phyloP scores from a whole-genome alignment of 64 coral and sea anemone species.

The Anthopleura sola region DNA sequence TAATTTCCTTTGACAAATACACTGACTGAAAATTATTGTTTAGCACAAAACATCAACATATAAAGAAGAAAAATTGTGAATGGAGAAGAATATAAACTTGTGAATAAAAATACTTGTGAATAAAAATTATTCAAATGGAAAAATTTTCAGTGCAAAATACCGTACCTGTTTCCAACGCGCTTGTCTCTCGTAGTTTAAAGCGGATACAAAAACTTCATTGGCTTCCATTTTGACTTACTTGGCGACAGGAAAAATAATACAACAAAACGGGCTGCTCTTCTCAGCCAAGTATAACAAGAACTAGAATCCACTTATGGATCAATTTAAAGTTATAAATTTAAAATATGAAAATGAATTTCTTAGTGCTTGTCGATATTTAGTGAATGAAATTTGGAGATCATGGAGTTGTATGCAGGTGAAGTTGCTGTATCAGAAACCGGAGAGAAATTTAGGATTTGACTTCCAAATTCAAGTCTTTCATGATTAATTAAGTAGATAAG shows the following conservation, averaged over 20 bases:
- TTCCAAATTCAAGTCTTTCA: slow-evolving; percentile 13
- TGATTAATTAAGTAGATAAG: slow-evolving; percentile 19
- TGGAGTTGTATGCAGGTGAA: not conserved
- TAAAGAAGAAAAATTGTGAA: not conserved
- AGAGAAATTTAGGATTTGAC: not conserved
- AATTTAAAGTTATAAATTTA: not conserved
- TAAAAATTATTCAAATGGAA: not conserved
- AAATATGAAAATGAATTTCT: not conserved
- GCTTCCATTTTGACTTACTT: not conserved
- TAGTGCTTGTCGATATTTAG: not conserved
- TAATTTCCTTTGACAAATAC: not conserved
- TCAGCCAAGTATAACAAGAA: not conserved
- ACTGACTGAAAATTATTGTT: not conserved
- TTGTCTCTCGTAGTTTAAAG: not conserved
- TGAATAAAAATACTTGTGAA: not conserved
- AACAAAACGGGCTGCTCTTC: not conserved
- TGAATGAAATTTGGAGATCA: not conserved
- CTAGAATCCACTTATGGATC: not conserved
- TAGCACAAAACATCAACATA: not conserved
- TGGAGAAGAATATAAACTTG: too few species aligned
- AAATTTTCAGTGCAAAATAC: not conserved
- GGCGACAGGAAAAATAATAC: not conserved
- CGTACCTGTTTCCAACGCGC: not conserved
- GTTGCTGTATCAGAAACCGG: not conserved
- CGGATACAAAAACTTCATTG: not conserved